Base-by-base conservation (phyloP, 2,113 vertebrate species). In the Paramormyrops kingsleyae region DNA sequence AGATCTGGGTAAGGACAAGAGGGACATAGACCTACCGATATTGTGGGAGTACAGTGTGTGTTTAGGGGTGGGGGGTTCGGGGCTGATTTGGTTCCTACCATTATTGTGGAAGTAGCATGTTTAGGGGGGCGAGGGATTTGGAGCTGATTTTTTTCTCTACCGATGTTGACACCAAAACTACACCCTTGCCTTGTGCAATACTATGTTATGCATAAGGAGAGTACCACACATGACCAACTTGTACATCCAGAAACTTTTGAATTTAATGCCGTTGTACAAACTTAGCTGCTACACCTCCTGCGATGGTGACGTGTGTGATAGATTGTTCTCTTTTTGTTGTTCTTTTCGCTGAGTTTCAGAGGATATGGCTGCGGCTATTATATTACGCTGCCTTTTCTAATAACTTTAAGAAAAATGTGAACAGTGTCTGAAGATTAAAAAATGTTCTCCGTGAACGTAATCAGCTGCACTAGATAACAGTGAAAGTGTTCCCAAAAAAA, bases 341-440 rank as follows among this genome's bases (percentile, higher is more conserved):
- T 84, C 35, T 47, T 47, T 24, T n/a, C 15, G 42, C 70, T 46
- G 24, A 85, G 5, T 49, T 49, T 50, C 83, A 42, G 74, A 80
- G 74, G 47, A 50, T 27, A 85, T 50, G 47, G 83, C 19, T 85
- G 83, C 21, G 50, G 83, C 24, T 85, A 15, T 50, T 50, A 86
- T 7, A 47, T 50, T 31, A 49, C 10, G n/a, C 47, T 47, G n/a
- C 83, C 83, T 50, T 49, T 86, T 50, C 44, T 50, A 47, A 86
- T 86, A 86, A 86, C 83, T 86, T 49, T 17, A 80, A 80, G 74
- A 80, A 80, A 80, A 80, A 80, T 52, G 31, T 42, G 50, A 35
- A 56, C 50, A 56, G n/a, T 19, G 47, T 89, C 21, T 91, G 90
- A 92, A 70, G 84, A 83, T 66, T 17, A 87, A 42, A 84, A 56